A percentile compares a stretch with the other conserved stretches of the same genome.
Conservation (phyloP, 1,140 invertebrate species). For the Glossosoma conforme region DNA sequence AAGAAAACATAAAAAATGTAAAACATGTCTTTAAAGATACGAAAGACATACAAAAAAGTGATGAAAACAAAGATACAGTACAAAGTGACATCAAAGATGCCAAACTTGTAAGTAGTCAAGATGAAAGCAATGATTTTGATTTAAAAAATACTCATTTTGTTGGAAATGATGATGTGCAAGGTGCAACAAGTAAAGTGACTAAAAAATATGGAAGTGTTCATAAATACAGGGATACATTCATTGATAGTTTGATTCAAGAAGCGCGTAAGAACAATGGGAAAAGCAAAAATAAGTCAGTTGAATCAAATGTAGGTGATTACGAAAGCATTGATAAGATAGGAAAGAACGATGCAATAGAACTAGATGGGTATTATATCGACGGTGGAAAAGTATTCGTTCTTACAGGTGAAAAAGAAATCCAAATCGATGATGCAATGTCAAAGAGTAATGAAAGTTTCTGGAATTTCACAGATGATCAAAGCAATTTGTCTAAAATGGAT, state of each 20-base stretch:
- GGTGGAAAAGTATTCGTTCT: slow-evolving; percentile 9
- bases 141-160: background rate
- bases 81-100: too few species aligned
- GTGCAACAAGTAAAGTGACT: slow-evolving; percentile 3
- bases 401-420: background rate
- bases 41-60: too few species aligned
- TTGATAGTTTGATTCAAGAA: slow-evolving; percentile 13
- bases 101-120: background rate
- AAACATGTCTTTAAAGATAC: too few species aligned
- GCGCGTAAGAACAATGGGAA: slow-evolving; percentile 2
- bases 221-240: slow-evolving; percentile 11
- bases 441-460: background rate
- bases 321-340: background rate
- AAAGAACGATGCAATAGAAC: background rate
- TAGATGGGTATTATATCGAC: slow-evolving; percentile 7
- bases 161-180: background rate
- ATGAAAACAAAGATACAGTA: too few species aligned
- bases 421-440: background rate
- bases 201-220: slow-evolving; percentile 7
- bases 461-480: background rate
- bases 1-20: too few species aligned
- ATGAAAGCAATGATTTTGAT: too few species aligned
- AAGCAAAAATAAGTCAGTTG: background rate
- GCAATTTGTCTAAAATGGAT: background rate
- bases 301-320: background rate